Percentiles rank a stretch among this genome's conserved stretches.
phyloP scores from a whole-genome alignment of 2,797 vertebrate genomes.

The Pseudochaenichthys georgianus region DNA sequence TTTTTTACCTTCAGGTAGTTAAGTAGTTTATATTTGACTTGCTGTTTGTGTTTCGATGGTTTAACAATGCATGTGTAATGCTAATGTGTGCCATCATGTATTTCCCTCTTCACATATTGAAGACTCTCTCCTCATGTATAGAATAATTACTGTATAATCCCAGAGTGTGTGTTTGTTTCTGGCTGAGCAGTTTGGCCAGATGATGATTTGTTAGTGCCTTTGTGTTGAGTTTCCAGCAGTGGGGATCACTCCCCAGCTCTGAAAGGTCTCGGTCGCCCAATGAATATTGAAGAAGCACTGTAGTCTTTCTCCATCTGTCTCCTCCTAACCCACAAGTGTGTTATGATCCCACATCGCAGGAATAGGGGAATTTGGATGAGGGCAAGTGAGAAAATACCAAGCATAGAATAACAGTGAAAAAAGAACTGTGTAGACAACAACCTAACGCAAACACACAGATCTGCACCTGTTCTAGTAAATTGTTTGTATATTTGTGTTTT shows the following conservation, averaged over 20 bases:
- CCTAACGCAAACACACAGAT: constrained; percentile 49
- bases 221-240: constrained; percentile 37
- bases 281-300: constrained; percentile 34
- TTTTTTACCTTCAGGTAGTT: constrained; percentile 6
- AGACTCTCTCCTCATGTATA: constrained; percentile 29
- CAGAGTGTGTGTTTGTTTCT: constrained; percentile 46
- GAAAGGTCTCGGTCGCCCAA: constrained; percentile 44
- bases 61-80: constrained; percentile 7
- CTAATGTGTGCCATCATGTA: constrained; percentile 22
- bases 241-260: constrained; percentile 46
- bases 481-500: constrained; percentile 50
- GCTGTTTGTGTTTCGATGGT: constrained; percentile 21
- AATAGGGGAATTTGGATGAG: constrained; percentile 32
- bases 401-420: constrained; percentile 35
- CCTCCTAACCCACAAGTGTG: constrained; percentile 60
- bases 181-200: constrained; percentile 38
- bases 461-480: constrained; percentile 55
- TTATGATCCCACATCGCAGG: constrained; percentile 38
- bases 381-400: constrained; percentile 46
- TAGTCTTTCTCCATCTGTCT: constrained; percentile 55
- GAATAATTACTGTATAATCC: constrained; percentile 52
- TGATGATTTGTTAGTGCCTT: constrained; percentile 45
- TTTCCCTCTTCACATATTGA: constrained; percentile 12
- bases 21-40: background rate
- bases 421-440: constrained; percentile 9